Percentiles rank a stretch among this genome's conserved stretches.
Evolutionary conservation across 2,113 vertebrate genomes (phyloP).

Genomic region (Phaetusa simplex): DNA sequence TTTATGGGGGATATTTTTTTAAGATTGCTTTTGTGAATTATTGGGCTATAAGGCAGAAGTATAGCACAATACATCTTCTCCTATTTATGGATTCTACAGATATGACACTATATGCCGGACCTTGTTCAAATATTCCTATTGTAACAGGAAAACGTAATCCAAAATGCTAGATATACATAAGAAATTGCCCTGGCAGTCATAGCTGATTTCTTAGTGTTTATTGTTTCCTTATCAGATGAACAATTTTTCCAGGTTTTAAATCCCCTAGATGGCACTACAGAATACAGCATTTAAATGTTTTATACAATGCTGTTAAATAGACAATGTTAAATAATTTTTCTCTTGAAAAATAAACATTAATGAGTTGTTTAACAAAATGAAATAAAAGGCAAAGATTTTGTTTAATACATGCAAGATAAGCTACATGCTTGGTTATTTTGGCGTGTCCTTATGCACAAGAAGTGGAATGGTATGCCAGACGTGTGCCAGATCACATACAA

Average conservation of each 20-base stretch:
- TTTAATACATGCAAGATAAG: constrained; percentile 24
- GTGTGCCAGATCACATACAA: constrained; percentile 28
- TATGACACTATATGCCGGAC: background rate
- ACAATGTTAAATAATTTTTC: constrained; percentile 50
- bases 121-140: constrained; percentile 38
- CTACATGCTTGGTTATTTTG: constrained; percentile 24
- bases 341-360: constrained; percentile 58
- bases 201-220: constrained; percentile 33
- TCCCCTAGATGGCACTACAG: constrained; percentile 83
- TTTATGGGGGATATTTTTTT: constrained; percentile 20
- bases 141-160: constrained; percentile 36
- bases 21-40: constrained; percentile 62
- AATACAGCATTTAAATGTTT: constrained; percentile 71
- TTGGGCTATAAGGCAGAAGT: constrained; percentile 19
- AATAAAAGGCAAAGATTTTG: background rate
- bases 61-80: background rate
- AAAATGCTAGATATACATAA: background rate
- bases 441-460: background rate
- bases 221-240: constrained; percentile 29
- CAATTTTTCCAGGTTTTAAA: constrained; percentile 30
- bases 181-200: constrained; percentile 12
- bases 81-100: background rate
- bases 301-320: constrained; percentile 50
- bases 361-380: constrained; percentile 35
- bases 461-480: background rate